Conservation (phyloP, 2,888 invertebrate genomes). For the Tridacna crocea region DNA sequence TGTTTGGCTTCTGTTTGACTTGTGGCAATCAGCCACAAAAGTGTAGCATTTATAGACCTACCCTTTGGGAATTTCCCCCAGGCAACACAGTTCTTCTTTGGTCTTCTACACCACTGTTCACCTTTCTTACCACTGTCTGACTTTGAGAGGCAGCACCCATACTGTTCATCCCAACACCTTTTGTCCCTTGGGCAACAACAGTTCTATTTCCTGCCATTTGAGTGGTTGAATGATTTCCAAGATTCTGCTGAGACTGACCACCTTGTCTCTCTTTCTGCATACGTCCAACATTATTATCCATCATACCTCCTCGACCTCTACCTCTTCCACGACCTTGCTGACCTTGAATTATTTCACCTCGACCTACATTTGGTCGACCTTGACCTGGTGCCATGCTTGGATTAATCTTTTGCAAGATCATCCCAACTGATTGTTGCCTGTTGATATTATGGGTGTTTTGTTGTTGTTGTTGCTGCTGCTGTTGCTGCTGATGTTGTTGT, state of each 20-base stretch:
- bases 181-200: constrained; percentile 15
- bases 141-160: constrained; percentile 39
- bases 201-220: constrained; percentile 7
- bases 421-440: constrained; percentile 11
- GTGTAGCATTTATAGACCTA: background rate
- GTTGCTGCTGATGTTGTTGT: constrained; percentile 27
- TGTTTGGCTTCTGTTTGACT: background rate
- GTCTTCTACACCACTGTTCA: background rate
- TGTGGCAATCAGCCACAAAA: background rate
- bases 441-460: background rate
- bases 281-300: background rate
- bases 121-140: background rate
- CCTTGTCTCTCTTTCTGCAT: background rate
- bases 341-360: constrained; percentile 14
- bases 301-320: background rate
- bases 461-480: constrained; percentile 20
- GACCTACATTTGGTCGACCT: constrained; percentile 14
- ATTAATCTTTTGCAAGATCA: constrained; percentile 1
- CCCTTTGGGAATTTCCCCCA: constrained; percentile 18
- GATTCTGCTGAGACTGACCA: background rate
- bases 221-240: background rate
- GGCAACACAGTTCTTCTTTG: constrained; percentile 13
- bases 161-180: constrained; percentile 21
- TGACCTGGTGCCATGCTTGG: background rate
- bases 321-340: constrained; percentile 25